Conservation (phyloP, 2,797 vertebrate genomes). For the Cygnus olor region DNA sequence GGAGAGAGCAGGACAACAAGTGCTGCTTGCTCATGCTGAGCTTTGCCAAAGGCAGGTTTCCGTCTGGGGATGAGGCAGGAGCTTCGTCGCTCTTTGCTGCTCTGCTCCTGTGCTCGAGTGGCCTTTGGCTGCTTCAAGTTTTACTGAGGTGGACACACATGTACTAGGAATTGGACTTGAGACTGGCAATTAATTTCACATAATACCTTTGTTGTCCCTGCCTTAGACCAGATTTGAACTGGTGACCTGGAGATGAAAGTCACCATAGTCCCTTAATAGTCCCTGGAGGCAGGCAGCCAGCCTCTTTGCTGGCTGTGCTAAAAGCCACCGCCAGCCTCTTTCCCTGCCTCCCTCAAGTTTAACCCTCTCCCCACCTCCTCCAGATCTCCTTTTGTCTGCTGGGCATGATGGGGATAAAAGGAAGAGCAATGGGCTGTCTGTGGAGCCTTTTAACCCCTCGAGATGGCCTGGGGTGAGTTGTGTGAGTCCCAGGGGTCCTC, state of each 20-base stretch:
- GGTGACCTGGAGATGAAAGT: slow-evolving; percentile 61
- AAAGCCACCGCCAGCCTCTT: neutral
- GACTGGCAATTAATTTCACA: slow-evolving; percentile 63
- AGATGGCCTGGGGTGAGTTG: neutral
- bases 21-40: neutral
- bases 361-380: slow-evolving; percentile 42
- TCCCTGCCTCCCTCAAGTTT: slow-evolving; percentile 23
- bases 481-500: neutral
- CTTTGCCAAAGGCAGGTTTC: neutral
- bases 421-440: slow-evolving; percentile 47
- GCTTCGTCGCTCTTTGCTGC: neutral
- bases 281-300: neutral
- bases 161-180: slow-evolving; percentile 62
- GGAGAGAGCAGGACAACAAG: neutral
- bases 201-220: slow-evolving; percentile 59
- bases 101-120: neutral
- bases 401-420: slow-evolving; percentile 33
- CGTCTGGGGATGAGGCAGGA: neutral
- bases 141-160: slow-evolving; percentile 9
- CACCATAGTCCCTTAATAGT: slow-evolving; percentile 4
- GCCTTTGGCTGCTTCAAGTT: neutral
- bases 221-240: slow-evolving; percentile 59
- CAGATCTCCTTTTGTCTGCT: slow-evolving; percentile 36
- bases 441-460: slow-evolving; percentile 10
- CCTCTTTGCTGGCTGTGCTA: neutral